Percentiles rank a stretch among this genome's conserved stretches.
phyloP scores from a whole-genome alignment of 2,888 invertebrate species.

The Trissolcus japonicus region DNA sequence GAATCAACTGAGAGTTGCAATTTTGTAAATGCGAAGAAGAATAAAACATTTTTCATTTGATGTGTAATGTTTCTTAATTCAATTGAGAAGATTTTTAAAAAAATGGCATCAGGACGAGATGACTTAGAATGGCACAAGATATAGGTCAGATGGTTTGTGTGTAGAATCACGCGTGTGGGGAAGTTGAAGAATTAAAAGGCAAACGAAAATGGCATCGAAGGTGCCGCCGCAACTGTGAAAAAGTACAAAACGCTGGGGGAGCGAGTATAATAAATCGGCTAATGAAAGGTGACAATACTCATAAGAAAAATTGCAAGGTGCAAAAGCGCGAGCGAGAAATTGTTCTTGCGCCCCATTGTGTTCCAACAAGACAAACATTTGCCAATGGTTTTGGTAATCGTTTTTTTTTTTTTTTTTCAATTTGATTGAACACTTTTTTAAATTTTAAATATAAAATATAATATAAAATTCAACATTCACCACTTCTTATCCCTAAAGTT shows the following conservation, averaged over 20 bases:
- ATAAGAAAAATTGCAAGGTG: slow-evolving; percentile 12
- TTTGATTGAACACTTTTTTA: too few relatives aligned
- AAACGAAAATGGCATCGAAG: slow-evolving; percentile 15
- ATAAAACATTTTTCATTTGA: too few relatives aligned
- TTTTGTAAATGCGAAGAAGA: too few relatives aligned
- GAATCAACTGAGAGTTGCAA: too few relatives aligned
- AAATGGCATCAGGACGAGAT: background rate
- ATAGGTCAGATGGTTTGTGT: slow-evolving; percentile 18
- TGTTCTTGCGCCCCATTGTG: slow-evolving; percentile 11
- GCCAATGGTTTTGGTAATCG: too few relatives aligned
- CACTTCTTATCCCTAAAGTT: too few relatives aligned
- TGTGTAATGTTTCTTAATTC: too few relatives aligned
- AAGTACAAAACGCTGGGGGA: slow-evolving; percentile 19
- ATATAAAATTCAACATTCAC: too few relatives aligned
- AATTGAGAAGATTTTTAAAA: too few relatives aligned
- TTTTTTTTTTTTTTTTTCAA: too few relatives aligned
- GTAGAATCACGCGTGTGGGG: slow-evolving; percentile 2
- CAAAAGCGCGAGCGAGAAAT: slow-evolving; percentile 22
- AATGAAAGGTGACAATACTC: slow-evolving; percentile 28
- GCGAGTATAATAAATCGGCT: slow-evolving; percentile 30
- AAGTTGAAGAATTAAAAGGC: slow-evolving; percentile 25
- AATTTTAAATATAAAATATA: too few relatives aligned
- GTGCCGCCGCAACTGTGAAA: slow-evolving; percentile 11
- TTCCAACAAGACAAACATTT: too few relatives aligned
- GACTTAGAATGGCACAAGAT: slow-evolving; percentile 18